Base-by-base conservation (phyloP, 2,888 invertebrate species). In the Autographa gamma region DNA sequence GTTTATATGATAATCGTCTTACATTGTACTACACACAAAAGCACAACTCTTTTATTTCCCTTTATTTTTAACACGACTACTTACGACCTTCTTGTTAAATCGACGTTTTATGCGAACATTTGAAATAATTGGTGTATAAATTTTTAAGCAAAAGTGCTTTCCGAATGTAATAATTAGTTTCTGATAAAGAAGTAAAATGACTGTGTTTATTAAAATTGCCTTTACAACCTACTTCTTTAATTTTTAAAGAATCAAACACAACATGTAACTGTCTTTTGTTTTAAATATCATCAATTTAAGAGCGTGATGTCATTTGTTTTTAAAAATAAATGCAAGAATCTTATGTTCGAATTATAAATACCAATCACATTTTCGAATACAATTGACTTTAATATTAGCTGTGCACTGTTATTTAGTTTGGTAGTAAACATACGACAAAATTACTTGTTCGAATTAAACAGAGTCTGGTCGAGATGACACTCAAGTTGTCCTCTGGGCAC, bases 361-460 rank as follows among this genome's bases (percentile, higher is more conserved):
- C 38, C 16, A 32, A 73, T 64, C 64, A 69, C 60, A 64, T 34
- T 19, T 54, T 31, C 25, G 64, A 62, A 62, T 16, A 41, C 54
- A 19, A 62, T 16, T 18, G n/a, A 48, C 81, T 84, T 86, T 79
- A 88, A 88, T 84, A 86, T 85, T 85, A 85, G 81, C 88, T 84
- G 86, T 87, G 84, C 86, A 88, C 90, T 86, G 88, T 89, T 90
- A 91, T 84, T 86, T 88, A 83, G 85, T 77, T 82, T 79, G 80
- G 66, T 69, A 60, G 61, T 74, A 74, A 63, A 52, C 56, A 62
- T 71, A 66, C 63, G 66, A 83, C 84, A 83, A 88, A 87, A 88
- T 90, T 89, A 88, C 88, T 89, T 84, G 80, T 84, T 82, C 88
- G 90, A 91, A 93, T 93, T 90, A 90, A 88, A 86, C 86, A 77